Evolutionary conservation across 2,113 vertebrate species (phyloP), one percentile per base, ranked within the genome.

Genomic region (Galeopterus variegatus): DNA sequence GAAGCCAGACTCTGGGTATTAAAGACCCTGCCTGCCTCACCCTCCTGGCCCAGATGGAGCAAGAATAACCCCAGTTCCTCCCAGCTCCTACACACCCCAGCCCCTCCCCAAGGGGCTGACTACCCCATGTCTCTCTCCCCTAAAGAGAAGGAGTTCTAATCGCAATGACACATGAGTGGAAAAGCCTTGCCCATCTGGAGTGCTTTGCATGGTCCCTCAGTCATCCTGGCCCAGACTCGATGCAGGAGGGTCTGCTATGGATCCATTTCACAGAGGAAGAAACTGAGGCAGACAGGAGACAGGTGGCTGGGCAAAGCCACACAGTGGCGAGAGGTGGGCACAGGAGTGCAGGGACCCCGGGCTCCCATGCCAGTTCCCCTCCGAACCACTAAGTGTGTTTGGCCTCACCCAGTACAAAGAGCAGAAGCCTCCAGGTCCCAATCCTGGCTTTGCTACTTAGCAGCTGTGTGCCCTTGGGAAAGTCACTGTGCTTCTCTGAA

Each of bases 41-140:
- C 60, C 41, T 54, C 50, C 0, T 5, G 65, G 26, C 36, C 18
- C 80, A 33, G 28, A 24, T 0, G 48, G 26, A 2, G 4, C 15
- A 0, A 41, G 12, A 8, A 3, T 36, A 31, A 1, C n/a, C 48
- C 36, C 52, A 48, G 12, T 2, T 0, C 45, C 52, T 83, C 31
- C 11, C 6, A 0, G 36, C 70, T 54, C 10, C 50, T 21, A 6
- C 60, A 58, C 23, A 2, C 8, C 26, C 3, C 5, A 24, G 26
- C 4, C 10, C 10, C 0, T 48, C 33, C 84, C 45, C 3, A 2
- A 2, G 67, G 11, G 70, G 8, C 17, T 48, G 0, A 1, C 50
- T 3, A 3, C 6, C 19, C 58, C 58, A 2, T 1, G 2, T 14
- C 50, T 23, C 41, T 11, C n/a, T 21, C 36, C 58, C 31, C n/a